Evolutionary conservation across 2,797 vertebrate species (phyloP), one percentile per base, ranked within the genome.

Genomic region (Malurus splendens): DNA sequence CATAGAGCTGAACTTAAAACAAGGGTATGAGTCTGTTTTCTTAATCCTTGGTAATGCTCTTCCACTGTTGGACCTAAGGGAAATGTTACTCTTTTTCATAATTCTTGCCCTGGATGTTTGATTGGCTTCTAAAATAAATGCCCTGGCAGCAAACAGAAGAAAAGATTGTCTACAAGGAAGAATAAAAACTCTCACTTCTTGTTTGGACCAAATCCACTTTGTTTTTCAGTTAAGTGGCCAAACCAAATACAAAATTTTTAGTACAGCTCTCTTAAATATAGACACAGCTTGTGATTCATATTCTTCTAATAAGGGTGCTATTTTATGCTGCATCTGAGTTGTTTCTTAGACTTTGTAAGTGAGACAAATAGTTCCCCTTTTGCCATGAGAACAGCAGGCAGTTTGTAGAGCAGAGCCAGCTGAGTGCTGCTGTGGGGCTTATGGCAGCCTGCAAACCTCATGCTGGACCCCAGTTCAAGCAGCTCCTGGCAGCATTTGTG

Each of bases 151-250:
- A 72, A 78, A 83, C 38, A 52, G 78, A 89, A 82, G 42, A 91
- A 82, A 87, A 80, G 25, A 83, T 81, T 91, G 80, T 78, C 55
- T 89, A 22, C n/a, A 86, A 86, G 73, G 71, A 72, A 87, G 83
- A 94, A 82, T 75, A 72, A 87, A 67, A 32, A 2, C 5, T 6
- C 42, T 86, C 19, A 22, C 45, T 90, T 87, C 72, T 92, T 90
- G 48, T 87, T 92, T 92, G 91, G 73, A 75, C 48, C 62, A 83
- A 72, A 81, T 90, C 73, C 70, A 76, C 55, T 89, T 83, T 89
- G 66, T 90, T 92, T 89, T 87, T 93, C 74, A 78, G 66, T 90
- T 78, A 81, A 83, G 10, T 23, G 70, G 70, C 85, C 85, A 92
- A 94, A 81, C 18, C 47, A 80, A 93, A 90, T 86, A 59, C 24